These are phyloP conservation scores for Apamea sordens DNA, from an alignment of 2,888 invertebrate genomes.

Conservation along the genomic window DNA sequence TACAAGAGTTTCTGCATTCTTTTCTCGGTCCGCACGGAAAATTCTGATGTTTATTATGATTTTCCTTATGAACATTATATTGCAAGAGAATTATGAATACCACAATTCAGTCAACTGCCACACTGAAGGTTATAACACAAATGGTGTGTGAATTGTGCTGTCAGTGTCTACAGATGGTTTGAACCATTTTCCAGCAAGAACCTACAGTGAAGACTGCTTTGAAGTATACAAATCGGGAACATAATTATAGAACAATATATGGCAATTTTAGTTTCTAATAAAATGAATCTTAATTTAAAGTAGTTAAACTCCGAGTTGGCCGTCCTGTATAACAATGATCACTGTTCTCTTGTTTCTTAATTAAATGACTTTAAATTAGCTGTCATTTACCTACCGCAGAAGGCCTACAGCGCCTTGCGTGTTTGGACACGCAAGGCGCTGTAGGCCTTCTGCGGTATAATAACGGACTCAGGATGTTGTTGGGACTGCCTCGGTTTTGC, in stretches of 20 bases:
- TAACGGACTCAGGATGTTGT: too few relatives aligned
- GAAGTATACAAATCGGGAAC: neutral
- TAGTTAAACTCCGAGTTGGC: neutral
- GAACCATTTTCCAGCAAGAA: neutral
- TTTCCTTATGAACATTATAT: neutral
- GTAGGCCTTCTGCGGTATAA: too few relatives aligned
- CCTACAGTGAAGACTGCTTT: neutral
- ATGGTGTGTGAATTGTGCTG: neutral
- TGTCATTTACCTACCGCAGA: too few relatives aligned
- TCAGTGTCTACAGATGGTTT: neutral
- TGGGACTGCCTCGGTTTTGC: too few relatives aligned
- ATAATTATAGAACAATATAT: too few relatives aligned
- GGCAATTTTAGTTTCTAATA: neutral
- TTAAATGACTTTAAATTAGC: neutral
- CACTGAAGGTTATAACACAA: neutral
- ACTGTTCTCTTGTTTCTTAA: neutral
- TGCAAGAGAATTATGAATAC: neutral
- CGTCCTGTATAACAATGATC: too few relatives aligned
- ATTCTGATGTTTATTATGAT: neutral
- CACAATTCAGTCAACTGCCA: neutral
- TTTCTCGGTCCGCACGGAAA: neutral
- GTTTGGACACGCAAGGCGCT: too few relatives aligned
- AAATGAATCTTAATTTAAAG: neutral
- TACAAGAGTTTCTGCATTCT: constrained; percentile 3
- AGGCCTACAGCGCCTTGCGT: too few relatives aligned